Evolutionary conservation across 1,140 invertebrate genomes (phyloP).

Genomic region (Pseudomyrmex concolor): DNA sequence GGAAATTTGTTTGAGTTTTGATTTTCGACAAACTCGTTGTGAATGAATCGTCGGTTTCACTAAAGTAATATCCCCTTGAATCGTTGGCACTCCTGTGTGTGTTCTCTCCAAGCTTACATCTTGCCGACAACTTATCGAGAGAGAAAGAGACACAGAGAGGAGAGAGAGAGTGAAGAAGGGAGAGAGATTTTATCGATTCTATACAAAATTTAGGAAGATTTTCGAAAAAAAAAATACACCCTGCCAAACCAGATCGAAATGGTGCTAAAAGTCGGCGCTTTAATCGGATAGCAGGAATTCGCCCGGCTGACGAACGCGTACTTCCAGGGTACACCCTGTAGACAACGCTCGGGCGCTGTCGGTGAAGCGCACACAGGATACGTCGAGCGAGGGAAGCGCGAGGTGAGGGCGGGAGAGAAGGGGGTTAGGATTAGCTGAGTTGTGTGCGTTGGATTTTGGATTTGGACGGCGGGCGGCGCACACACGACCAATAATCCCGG

Average conservation of each 20-base stretch:
- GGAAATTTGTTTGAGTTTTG: neutral
- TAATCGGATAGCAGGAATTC: constrained; percentile 15
- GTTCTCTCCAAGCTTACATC: neutral
- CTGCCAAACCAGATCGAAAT: too few relatives aligned
- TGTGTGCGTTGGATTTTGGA: constrained; percentile 84
- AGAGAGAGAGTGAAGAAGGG: too few relatives aligned
- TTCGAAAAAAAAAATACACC: too few relatives aligned
- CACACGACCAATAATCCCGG: constrained; percentile 82
- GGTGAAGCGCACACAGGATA: constrained; percentile 65
- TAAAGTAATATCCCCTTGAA: constrained; percentile 2
- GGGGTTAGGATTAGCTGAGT: constrained; percentile 81
- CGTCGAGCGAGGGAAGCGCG: constrained; percentile 57
- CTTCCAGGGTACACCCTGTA: constrained; percentile 71
- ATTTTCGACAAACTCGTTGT: too few relatives aligned
- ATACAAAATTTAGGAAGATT: too few relatives aligned
- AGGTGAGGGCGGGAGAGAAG: constrained; percentile 41
- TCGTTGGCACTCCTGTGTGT: neutral
- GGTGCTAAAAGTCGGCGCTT: constrained; percentile 5
- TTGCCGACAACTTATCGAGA: neutral
- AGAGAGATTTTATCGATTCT: too few relatives aligned
- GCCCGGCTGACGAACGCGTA: neutral
- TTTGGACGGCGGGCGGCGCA: constrained; percentile 77
- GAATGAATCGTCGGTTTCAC: neutral
- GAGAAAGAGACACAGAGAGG: neutral
- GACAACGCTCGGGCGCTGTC: constrained; percentile 67